These are phyloP conservation scores for Albula goreensis DNA, from an alignment of 2,113 vertebrate species.

Conservation along the genomic window DNA sequence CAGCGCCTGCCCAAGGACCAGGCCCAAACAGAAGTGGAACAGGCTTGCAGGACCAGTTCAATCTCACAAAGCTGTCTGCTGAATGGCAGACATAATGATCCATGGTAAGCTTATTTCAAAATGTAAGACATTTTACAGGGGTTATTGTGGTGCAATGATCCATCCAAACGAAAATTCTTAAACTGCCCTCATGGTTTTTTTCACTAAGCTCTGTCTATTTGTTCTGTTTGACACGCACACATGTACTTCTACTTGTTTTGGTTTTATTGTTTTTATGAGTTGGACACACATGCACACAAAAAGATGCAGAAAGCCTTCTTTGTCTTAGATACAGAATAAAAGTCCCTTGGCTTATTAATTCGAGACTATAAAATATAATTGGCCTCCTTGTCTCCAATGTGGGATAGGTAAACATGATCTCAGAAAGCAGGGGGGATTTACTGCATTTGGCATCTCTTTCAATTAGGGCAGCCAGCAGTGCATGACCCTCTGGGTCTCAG, in stretches of 20 bases:
- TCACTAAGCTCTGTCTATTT: too few relatives aligned
- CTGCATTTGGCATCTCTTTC: conserved; percentile 4
- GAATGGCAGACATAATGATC: background rate
- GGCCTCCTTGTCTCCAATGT: conserved; percentile 6
- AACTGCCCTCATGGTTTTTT: too few relatives aligned
- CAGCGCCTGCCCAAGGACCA: background rate
- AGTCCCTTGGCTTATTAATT: conserved; percentile 12
- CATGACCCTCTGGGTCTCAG: background rate
- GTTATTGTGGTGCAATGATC: background rate
- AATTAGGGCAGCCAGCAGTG: conserved; percentile 17
- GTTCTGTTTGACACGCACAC: too few relatives aligned
- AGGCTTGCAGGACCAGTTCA: too few relatives aligned
- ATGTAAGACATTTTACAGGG: background rate
- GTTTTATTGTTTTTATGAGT: background rate
- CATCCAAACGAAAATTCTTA: background rate
- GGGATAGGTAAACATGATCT: conserved; percentile 17
- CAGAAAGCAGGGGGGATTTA: conserved; percentile 27
- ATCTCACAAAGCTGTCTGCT: background rate
- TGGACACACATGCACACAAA: too few relatives aligned
- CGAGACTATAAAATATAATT: conserved; percentile 23
- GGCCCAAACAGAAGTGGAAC: background rate
- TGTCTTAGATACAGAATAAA: conserved; percentile 5
- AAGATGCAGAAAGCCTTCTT: background rate
- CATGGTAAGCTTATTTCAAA: background rate
- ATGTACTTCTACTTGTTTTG: background rate